These are phyloP conservation scores for Petrolisthes manimaculis DNA, from an alignment of 2,888 invertebrate species.

Conservation along the genomic window DNA sequence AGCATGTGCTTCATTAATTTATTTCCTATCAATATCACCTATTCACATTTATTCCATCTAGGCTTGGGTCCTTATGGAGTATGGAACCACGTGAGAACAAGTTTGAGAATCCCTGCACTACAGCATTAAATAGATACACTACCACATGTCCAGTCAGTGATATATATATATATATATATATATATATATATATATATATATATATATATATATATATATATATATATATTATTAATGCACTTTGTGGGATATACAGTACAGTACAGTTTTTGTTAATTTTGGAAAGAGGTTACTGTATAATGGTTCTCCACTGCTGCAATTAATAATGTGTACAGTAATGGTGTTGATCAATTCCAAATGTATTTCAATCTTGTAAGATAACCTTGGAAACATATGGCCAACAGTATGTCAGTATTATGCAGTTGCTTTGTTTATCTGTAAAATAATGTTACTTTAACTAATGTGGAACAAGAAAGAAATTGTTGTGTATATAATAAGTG, in stretches of 20 bases:
- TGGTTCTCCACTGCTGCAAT: no score
- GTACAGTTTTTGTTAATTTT: no score
- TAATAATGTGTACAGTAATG: no score
- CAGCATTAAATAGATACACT: no score
- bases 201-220: constrained; percentile 35
- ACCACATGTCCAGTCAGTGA: constrained; percentile 67
- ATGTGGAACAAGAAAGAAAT: background rate
- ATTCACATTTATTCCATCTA: no score
- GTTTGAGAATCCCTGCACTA: no score
- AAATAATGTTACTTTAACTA: background rate
- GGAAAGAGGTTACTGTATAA: no score
- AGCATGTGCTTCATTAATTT: no score
- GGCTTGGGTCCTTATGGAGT: no score
- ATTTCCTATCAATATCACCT: no score
- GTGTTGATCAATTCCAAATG: background rate
- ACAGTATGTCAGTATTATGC: constrained; percentile 41
- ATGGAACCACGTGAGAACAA: no score
- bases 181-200: constrained; percentile 40
- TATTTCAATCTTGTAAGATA: constrained; percentile 25
- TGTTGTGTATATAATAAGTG: no score
- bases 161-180: constrained; percentile 39
- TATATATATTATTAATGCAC: constrained; percentile 27
- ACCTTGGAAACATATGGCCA: constrained; percentile 21
- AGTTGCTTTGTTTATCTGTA: constrained; percentile 13
- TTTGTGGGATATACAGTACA: background rate